Conservation (phyloP, 2,888 invertebrate species). For the Dicyrtomina minuta region DNA sequence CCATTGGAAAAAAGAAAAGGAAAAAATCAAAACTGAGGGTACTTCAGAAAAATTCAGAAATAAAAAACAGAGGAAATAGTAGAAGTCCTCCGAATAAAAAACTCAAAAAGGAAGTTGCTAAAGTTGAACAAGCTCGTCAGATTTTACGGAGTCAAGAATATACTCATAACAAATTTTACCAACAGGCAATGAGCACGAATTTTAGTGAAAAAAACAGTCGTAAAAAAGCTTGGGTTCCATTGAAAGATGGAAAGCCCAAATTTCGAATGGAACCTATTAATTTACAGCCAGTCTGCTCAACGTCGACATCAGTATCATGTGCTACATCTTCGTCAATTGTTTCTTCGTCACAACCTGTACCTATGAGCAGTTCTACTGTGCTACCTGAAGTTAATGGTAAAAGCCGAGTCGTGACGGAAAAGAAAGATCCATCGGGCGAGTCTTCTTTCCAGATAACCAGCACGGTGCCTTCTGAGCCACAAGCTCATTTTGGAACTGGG, state of each 20-base stretch:
- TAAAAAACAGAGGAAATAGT: background rate
- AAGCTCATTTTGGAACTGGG: background rate
- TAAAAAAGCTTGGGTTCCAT: background rate
- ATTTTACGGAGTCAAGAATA: constrained; percentile 9
- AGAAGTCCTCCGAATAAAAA: background rate
- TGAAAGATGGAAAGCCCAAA: constrained; percentile 12
- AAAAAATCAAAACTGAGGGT: background rate
- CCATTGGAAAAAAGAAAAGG: background rate
- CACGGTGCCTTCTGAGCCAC: too few relatives aligned
- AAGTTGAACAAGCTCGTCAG: background rate
- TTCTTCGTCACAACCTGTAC: background rate
- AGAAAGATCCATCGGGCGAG: background rate
- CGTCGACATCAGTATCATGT: background rate
- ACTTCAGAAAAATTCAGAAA: background rate
- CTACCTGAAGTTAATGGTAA: too few relatives aligned
- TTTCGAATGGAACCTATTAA: constrained; percentile 15
- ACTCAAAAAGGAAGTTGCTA: background rate
- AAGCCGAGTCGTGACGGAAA: background rate
- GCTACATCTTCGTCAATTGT: background rate
- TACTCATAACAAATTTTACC: background rate
- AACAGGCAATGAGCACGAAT: background rate
- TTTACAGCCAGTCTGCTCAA: background rate
- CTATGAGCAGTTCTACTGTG: background rate
- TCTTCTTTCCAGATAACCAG: background rate
- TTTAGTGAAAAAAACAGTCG: background rate